These are phyloP conservation scores for Chrysochloris asiatica DNA, from an alignment of 2,113 vertebrate species.

Conservation along the genomic window DNA sequence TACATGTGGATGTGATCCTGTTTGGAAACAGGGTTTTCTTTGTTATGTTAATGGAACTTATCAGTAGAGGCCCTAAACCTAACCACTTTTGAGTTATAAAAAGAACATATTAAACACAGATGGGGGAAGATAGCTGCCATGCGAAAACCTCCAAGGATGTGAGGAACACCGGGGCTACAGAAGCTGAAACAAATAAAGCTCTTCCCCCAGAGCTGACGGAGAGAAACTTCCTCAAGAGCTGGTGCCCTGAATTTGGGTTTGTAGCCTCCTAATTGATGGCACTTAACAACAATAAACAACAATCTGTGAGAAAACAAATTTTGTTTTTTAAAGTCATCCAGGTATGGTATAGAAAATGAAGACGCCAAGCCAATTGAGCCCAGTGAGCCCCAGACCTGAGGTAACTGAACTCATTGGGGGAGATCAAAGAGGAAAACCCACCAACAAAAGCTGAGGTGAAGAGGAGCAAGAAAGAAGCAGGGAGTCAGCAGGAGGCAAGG, in stretches of 20 bases:
- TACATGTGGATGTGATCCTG: background rate
- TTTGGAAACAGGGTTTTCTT: background rate
- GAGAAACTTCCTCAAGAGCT: background rate
- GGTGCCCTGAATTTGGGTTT: background rate
- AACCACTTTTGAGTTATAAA: background rate
- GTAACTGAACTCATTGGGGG: background rate
- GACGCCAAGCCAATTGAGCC: background rate
- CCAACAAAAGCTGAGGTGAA: background rate
- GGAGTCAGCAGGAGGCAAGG: background rate
- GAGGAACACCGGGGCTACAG: background rate
- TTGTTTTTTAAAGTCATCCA: background rate
- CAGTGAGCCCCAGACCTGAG: background rate
- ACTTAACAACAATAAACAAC: too few species aligned
- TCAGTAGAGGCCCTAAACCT: background rate
- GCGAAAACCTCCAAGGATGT: background rate
- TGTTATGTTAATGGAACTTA: background rate
- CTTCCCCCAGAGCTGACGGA: background rate
- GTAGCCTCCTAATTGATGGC: background rate
- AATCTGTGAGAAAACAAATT: background rate
- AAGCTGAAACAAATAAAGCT: background rate
- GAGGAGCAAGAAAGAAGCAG: background rate
- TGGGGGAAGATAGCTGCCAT: background rate
- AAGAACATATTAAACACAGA: background rate
- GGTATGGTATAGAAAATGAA: background rate
- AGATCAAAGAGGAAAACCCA: background rate